Conservation (phyloP, 1,140 invertebrate species). For the Lamellibrachia luymesi region DNA sequence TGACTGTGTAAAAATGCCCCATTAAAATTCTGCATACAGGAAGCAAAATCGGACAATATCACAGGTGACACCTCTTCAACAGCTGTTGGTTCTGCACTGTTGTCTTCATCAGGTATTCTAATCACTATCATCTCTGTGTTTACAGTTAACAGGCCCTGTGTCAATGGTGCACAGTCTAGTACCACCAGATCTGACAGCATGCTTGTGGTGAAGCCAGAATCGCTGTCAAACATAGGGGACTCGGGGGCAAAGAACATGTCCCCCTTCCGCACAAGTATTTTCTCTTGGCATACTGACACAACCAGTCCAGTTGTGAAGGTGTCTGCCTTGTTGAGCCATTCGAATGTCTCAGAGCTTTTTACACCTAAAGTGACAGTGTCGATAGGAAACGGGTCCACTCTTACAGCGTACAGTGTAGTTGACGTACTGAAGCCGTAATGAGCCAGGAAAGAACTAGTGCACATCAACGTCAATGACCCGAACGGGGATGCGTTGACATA, state of each 20-base stretch:
- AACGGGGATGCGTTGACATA: background rate
- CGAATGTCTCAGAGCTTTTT: conserved; percentile 34
- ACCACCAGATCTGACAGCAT: conserved; percentile 32
- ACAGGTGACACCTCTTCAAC: background rate
- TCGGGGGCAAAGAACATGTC: conserved; percentile 42
- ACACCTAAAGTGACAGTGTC: conserved; percentile 49
- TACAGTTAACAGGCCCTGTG: conserved; percentile 36
- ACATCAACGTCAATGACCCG: conserved; percentile 23
- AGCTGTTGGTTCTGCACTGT: conserved; percentile 20
- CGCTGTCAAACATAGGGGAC: conserved; percentile 32
- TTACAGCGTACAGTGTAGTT: conserved; percentile 34
- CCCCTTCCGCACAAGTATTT: conserved; percentile 40
- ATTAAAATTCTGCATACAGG: background rate
- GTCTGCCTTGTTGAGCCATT: conserved; percentile 33
- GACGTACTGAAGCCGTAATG: conserved; percentile 38
- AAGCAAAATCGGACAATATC: background rate
- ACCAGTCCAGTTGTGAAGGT: conserved; percentile 40
- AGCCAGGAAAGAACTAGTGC: conserved; percentile 34
- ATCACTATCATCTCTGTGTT: conserved; percentile 42
- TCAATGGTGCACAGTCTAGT: conserved; percentile 42
- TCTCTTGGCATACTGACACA: conserved; percentile 35
- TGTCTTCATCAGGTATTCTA: conserved; percentile 29
- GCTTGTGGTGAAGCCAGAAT: conserved; percentile 14
- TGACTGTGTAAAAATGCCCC: background rate
- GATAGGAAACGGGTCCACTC: conserved; percentile 35